Conservation (phyloP, 2,113 vertebrate species). For the Mustelus asterias region DNA sequence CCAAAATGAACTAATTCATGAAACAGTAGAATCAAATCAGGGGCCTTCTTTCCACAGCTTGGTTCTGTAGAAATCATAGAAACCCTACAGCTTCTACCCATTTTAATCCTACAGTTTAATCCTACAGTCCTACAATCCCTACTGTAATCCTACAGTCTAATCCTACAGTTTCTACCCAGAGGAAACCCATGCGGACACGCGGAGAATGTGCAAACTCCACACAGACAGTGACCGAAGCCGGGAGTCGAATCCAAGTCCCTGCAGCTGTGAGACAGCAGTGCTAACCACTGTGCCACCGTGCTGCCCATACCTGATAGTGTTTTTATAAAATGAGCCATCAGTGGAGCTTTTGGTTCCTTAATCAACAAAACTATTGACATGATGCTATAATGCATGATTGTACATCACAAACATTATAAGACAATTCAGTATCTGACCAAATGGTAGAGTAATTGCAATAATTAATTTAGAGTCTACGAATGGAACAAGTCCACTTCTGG, state of each 20-base stretch:
- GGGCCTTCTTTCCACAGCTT: neutral
- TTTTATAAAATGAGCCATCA: neutral
- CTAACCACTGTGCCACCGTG: too few relatives aligned
- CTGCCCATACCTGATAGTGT: neutral
- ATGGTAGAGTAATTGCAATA: neutral
- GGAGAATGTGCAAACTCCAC: too few relatives aligned
- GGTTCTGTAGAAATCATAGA: neutral
- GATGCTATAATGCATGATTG: neutral
- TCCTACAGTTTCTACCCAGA: too few relatives aligned
- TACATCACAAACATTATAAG: neutral
- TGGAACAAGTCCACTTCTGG: neutral
- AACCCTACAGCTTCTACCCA: too few relatives aligned
- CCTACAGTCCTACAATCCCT: too few relatives aligned
- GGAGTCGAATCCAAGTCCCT: too few relatives aligned
- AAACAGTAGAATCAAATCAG: neutral
- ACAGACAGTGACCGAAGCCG: too few relatives aligned
- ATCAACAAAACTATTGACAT: neutral
- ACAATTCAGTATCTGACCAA: neutral
- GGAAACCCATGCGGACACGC: too few relatives aligned
- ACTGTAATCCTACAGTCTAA: too few relatives aligned
- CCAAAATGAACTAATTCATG: neutral
- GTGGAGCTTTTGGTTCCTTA: neutral
- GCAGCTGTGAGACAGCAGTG: too few relatives aligned
- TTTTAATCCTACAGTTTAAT: too few relatives aligned
- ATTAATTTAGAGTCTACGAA: neutral